Conservation (phyloP, 2,797 vertebrate species). For the Diglossa cyanea region DNA sequence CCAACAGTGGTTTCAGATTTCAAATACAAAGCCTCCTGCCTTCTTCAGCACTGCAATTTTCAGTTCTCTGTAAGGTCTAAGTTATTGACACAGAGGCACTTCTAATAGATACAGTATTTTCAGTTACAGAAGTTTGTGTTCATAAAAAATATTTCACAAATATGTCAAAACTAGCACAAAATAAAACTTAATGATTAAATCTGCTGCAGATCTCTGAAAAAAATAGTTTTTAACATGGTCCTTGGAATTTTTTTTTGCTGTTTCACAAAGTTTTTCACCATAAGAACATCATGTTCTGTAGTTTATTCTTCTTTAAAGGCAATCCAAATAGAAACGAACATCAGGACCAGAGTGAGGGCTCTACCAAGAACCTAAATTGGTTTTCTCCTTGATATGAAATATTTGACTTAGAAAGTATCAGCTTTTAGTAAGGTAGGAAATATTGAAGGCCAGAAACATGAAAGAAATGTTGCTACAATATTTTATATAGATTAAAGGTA, state of each 20-base stretch:
- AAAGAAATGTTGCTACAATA: neutral
- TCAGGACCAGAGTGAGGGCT: neutral
- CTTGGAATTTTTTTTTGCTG: neutral
- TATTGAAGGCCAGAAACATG: constrained; percentile 1
- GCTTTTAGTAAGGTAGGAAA: neutral
- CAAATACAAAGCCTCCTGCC: neutral
- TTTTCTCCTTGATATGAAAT: constrained; percentile 14
- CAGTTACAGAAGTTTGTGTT: neutral
- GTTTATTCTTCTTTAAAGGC: constrained; percentile 11
- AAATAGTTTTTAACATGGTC: neutral
- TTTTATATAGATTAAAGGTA: constrained; percentile 15
- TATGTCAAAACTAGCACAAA: neutral
- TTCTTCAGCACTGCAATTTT: neutral
- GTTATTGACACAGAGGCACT: neutral
- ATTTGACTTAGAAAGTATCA: neutral
- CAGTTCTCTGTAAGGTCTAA: neutral
- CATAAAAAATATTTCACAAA: neutral
- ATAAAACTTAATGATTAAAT: neutral
- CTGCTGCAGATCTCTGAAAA: neutral
- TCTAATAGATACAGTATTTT: neutral
- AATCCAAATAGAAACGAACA: neutral
- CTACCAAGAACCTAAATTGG: neutral
- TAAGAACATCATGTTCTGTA: neutral
- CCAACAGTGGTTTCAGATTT: neutral
- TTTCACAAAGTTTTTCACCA: neutral